Evolutionary conservation across 2,113 vertebrate species (phyloP).

Genomic region (Telmatochromis brichardi): DNA sequence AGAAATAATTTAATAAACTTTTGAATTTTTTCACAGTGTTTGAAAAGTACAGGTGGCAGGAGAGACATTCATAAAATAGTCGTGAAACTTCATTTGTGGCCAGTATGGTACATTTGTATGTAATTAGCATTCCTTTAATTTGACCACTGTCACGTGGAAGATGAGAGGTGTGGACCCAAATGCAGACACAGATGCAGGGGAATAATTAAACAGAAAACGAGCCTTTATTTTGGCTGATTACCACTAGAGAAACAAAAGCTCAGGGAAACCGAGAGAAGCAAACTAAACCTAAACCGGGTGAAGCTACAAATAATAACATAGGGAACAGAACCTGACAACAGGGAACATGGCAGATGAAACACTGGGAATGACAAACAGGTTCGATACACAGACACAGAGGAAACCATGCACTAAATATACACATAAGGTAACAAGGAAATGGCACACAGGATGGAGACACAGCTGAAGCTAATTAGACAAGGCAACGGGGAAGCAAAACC

Average conservation of each 20-base stretch:
- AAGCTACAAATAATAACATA: background rate
- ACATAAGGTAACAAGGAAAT: background rate
- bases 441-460: background rate
- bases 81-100: background rate
- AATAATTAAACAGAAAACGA: background rate
- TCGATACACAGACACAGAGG: background rate
- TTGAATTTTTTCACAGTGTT: background rate
- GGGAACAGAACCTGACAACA: background rate
- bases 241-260: background rate
- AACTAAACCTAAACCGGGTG: background rate
- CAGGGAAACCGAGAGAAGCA: background rate
- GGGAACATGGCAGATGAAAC: background rate
- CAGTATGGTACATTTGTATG: background rate
- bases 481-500: background rate
- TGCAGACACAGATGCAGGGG: background rate
- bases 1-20: fast-evolving
- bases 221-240: background rate
- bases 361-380: background rate
- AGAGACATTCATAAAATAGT: background rate
- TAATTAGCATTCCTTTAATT: background rate
- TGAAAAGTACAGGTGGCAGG: background rate
- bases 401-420: background rate
- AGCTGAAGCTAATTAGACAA: background rate
- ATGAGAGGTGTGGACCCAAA: background rate
- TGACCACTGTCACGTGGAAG: background rate